A percentile compares a stretch with the other conserved stretches of the same genome.
Evolutionary conservation across 2,113 vertebrate species (phyloP).

Genomic region (Limanda limanda): DNA sequence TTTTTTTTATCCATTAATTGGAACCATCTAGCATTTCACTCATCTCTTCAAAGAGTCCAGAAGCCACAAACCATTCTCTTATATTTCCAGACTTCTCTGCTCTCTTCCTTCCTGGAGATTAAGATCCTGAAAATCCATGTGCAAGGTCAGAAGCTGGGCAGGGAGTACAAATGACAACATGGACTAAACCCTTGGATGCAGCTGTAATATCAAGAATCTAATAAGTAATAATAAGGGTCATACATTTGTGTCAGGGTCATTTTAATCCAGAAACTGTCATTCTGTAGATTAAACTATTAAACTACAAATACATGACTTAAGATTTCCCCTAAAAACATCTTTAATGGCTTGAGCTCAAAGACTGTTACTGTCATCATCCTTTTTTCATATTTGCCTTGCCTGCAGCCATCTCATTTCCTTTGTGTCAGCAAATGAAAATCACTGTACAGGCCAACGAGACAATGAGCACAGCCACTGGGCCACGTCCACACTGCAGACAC

Average conservation of each 20-base stretch:
- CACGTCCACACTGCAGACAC: constrained; percentile 41
- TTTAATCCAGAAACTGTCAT: neutral
- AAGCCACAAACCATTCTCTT: constrained; percentile 40
- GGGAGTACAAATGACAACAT: constrained; percentile 43
- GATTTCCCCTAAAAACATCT: neutral
- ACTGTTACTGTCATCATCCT: constrained; percentile 30
- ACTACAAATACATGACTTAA: neutral
- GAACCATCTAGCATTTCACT: constrained; percentile 67
- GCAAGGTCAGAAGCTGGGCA: constrained; percentile 46
- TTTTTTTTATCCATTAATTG: constrained; percentile 64
- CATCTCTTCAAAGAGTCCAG: constrained; percentile 40
- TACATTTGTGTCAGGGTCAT: neutral
- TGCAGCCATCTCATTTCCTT: constrained; percentile 53
- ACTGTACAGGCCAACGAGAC: constrained; percentile 40
- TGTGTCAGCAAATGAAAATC: constrained; percentile 63
- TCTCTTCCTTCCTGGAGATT: constrained; percentile 24
- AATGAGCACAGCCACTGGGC: constrained; percentile 22
- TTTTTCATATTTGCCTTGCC: constrained; percentile 26
- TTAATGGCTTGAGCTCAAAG: constrained; percentile 25
- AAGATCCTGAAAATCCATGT: constrained; percentile 45
- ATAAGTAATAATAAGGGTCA: constrained; percentile 1
- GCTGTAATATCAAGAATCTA: constrained; percentile 52
- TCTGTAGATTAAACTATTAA: neutral
- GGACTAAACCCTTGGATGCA: constrained; percentile 38
- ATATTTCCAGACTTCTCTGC: constrained; percentile 37